Percentiles rank a stretch among this genome's conserved stretches.
Conservation (phyloP, 2,113 vertebrate genomes). For the Neomonachus schauinslandi region DNA sequence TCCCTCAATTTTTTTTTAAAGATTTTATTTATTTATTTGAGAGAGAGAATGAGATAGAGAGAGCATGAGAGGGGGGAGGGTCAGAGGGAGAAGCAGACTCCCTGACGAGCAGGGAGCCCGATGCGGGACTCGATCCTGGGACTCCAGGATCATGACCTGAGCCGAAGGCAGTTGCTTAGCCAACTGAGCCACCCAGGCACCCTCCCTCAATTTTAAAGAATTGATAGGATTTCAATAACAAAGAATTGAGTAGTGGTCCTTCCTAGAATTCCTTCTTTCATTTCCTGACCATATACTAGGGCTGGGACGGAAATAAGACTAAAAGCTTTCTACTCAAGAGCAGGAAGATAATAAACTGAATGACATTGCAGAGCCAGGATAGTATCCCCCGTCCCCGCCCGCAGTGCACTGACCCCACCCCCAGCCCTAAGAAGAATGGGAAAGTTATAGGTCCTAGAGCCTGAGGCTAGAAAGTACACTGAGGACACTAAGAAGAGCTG, state of each 20-base stretch:
- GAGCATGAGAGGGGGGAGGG: too few relatives aligned
- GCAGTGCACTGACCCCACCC: neutral
- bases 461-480: neutral
- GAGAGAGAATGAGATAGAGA: too few relatives aligned
- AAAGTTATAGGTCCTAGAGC: neutral
- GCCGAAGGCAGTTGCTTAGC: too few relatives aligned
- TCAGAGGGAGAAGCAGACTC: too few relatives aligned
- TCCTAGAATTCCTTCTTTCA: slow-evolving; percentile 3
- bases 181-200: too few relatives aligned
- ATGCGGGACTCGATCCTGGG: too few relatives aligned
- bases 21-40: too few relatives aligned
- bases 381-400: rapidly evolving
- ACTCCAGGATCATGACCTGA: too few relatives aligned
- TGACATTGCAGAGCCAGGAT: neutral
- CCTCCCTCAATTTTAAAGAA: neutral
- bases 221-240: neutral
- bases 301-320: neutral
- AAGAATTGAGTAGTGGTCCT: neutral
- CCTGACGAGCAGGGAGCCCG: too few relatives aligned
- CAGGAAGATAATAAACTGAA: neutral
- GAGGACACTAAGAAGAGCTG: neutral
- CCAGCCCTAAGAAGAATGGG: neutral
- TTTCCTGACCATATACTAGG: neutral
- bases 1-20: neutral
- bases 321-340: neutral